Evolutionary conservation across 2,113 vertebrate species (phyloP), one percentile per base, ranked within the genome.

Genomic region (Mus pahari): DNA sequence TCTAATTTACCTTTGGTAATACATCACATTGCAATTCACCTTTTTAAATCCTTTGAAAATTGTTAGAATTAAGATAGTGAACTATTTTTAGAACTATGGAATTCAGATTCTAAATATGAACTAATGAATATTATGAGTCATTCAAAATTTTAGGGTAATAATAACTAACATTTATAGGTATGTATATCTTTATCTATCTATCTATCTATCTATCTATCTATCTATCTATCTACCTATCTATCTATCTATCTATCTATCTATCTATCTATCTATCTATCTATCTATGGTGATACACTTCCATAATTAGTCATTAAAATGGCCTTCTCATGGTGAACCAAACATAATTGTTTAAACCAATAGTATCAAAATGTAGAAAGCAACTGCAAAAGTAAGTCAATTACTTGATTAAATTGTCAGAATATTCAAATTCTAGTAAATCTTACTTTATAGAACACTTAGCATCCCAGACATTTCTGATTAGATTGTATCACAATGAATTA

Each of bases 41-140:
- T 45, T 48, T 31, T 28, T 42, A 92, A 92, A 62, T 86, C 16
- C 75, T 73, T 71, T 31, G n/a, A 36, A 95, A 79, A 81, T 48
- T 86, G 33, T 71, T 71, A 71, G 16, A 71, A 88, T 82, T 10
- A 81, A n/a, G 14, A 20, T 88, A 66, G 45, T 74, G 77, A 83
- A 1, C 28, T 42, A 78, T 24, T 78, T 96, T 96, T 77, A 94
- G 2, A 91, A 97, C 66, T 75, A 86, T 78, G 71, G 31, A 64
- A 58, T 97, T 97, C 64, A 16, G 91, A 77, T 74, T 97, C 55
- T 91, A 97, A 97, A 97, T 95, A 94, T 58, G 89, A 96, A 14
- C 31, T 88, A 95, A 95, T 88, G 26, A 94, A 68, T 96, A 28
- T 78, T 92, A 53, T 81, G 92, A 78, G 33, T 62, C 70, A 82